Conservation (phyloP, 2,888 invertebrate genomes). For the Petrolisthes manimaculis region DNA sequence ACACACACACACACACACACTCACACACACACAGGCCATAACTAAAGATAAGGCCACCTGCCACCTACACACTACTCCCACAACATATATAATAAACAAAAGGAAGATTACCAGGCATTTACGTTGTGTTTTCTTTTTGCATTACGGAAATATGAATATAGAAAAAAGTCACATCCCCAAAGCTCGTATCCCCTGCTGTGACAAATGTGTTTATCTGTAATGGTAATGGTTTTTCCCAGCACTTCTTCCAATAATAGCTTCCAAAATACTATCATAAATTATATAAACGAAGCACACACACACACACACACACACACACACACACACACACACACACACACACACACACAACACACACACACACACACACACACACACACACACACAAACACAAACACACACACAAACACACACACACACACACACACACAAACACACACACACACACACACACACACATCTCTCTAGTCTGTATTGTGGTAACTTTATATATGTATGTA, state of each 20-base stretch:
- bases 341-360: not conserved
- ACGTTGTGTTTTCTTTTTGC: no score
- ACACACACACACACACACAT: no score
- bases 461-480: no score
- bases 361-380: not conserved
- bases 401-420: not conserved
- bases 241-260: not conserved
- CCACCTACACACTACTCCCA: no score
- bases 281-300: not conserved
- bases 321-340: constrained; percentile 1
- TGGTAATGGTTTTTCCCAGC: not conserved
- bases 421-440: no score
- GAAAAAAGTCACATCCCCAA: not conserved
- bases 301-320: not conserved
- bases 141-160: no score
- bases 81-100: no score
- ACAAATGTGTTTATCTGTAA: not conserved
- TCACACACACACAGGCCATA: not conserved
- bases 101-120: no score
- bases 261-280: not conserved
- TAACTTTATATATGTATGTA: no score
- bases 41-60: not conserved
- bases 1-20: constrained; percentile 68
- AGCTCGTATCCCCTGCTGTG: not conserved
- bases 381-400: not conserved